These are phyloP conservation scores for Sciurus niger DNA, from an alignment of 2,113 vertebrate genomes.

Conservation along the genomic window DNA sequence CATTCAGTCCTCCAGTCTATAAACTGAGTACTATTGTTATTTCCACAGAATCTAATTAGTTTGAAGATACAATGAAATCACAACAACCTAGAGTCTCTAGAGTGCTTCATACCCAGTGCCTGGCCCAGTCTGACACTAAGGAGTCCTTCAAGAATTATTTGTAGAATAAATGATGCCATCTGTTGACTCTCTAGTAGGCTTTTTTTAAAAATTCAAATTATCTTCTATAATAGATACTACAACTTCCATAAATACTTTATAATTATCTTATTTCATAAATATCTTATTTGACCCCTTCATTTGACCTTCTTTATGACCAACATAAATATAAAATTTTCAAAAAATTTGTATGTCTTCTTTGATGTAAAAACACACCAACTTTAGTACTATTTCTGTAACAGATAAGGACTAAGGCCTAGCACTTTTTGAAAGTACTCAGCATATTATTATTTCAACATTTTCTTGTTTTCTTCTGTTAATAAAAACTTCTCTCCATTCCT, in stretches of 20 bases:
- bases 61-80: slow-evolving; percentile 7
- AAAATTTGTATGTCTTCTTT: neutral
- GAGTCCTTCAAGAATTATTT: slow-evolving; percentile 2
- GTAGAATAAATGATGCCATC: neutral
- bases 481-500: neutral
- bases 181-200: neutral
- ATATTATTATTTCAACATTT: neutral
- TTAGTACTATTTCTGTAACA: slow-evolving; percentile 8
- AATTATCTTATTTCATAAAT: neutral
- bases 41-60: slow-evolving; percentile 4
- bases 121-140: neutral
- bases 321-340: neutral
- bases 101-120: neutral
- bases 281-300: neutral
- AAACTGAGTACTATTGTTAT: neutral
- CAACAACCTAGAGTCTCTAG: neutral
- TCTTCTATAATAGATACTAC: neutral
- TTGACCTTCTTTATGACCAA: neutral
- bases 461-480: slow-evolving; percentile 14
- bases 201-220: neutral
- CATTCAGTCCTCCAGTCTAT: neutral
- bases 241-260: neutral
- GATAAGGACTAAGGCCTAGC: neutral
- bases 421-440: slow-evolving; percentile 20
- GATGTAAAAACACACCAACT: neutral